Base-by-base conservation (phyloP, 1,140 invertebrate genomes). In the Drosophila kepulauana region DNA sequence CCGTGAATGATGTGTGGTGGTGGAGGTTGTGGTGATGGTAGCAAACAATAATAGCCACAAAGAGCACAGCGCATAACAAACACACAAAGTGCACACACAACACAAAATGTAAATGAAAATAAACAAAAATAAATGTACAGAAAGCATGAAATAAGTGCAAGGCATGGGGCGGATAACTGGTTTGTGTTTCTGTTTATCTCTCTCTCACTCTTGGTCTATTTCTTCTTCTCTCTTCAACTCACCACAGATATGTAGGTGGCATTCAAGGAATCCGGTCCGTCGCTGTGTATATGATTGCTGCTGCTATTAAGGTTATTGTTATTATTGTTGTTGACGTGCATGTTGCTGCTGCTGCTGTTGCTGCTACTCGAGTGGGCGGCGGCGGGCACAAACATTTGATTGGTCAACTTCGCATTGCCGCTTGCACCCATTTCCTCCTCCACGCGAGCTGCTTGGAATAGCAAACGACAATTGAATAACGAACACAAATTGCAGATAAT, bases 171-270 rank as follows among this genome's bases (percentile, higher is more conserved):
- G 6, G 77, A 57, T 64, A 89, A 84, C 82, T 91, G 74, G 82
- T 86, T 43, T 1, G 38, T 2, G 38, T 41, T 11, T 10, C 1
- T 8, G n/a, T n/a, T n/a, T n/a, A n/a, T 35, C 7, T 6, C 35
- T 38, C 10, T 38, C 35, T 38, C 8, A 10, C 35, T 38, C 35
- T 38, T 0, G 2, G 33, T 38, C 35, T 38, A 8, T 10, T 5
- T 33, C 33, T 82, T 81, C 45, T 62, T 57, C 46, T 35, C 43
- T 61, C 43, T 30, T 51, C 63, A 69, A 94, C 95, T 95, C 94
- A 96, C 96, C 93, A 96, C 96, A 66, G 96, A 96, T 95, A 96
- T 65, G 95, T 96, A 66, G 95, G 95, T 71, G 78, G 95, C 95
- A 79, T 95, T 93, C 45, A 94, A 64, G 16, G 93, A 93, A 65